Percentiles rank a stretch among this genome's conserved stretches.
phyloP scores from a whole-genome alignment of 2,888 invertebrate genomes.

The Nemurella pictetii region DNA sequence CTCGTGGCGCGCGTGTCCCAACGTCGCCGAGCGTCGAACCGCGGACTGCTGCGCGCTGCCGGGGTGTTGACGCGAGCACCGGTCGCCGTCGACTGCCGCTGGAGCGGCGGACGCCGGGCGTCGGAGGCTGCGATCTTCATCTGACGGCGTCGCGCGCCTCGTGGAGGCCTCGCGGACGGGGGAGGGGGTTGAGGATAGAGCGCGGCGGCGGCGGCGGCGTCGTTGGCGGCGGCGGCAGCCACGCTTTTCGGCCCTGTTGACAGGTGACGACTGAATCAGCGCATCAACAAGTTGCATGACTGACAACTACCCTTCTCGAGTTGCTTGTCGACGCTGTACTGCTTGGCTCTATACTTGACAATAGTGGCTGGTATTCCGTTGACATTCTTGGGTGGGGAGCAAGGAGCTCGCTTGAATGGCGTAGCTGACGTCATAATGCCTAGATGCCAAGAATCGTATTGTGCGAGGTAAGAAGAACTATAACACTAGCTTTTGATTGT shows the following conservation, averaged over 20 bases:
- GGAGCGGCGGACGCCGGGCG: background rate
- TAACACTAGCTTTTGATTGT: no score
- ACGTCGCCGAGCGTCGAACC: background rate
- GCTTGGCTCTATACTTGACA: background rate
- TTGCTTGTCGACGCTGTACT: background rate
- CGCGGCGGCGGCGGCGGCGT: background rate
- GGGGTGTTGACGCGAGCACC: background rate
- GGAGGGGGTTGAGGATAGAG: no score
- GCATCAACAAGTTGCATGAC: slow-evolving; percentile 20
- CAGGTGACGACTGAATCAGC: slow-evolving; percentile 19
- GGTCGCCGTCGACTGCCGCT: slow-evolving; percentile 8
- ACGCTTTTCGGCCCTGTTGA: slow-evolving; percentile 1
- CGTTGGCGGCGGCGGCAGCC: background rate
- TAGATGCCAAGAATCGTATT: no score
- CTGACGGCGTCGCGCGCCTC: background rate
- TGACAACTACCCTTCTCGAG: slow-evolving; percentile 3
- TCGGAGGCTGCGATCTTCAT: slow-evolving; percentile 20
- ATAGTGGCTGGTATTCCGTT: background rate
- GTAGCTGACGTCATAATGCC: no score
- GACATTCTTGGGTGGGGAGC: no score
- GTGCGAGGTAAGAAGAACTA: no score
- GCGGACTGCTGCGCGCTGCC: background rate
- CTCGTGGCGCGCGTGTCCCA: background rate
- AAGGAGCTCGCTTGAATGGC: no score
- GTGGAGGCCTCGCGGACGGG: no score